Evolutionary conservation across 2,797 vertebrate species (phyloP).

Genomic region (Oceanodroma leucorhoa): DNA sequence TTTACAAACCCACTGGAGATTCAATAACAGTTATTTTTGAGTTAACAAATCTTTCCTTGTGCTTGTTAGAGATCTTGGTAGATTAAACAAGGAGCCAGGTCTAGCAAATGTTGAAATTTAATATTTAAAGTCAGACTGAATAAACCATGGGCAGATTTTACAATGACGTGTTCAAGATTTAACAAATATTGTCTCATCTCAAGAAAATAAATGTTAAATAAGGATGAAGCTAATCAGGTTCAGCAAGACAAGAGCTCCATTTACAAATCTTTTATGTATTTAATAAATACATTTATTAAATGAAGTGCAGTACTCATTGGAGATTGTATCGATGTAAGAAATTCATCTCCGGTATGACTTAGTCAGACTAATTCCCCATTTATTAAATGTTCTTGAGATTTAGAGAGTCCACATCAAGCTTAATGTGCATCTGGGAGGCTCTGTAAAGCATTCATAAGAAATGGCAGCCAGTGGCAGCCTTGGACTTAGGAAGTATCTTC

Average conservation of each 20-base stretch:
- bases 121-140: constrained; percentile 62
- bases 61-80: constrained; percentile 26
- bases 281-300: constrained; percentile 76
- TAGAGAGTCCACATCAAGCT: constrained; percentile 42
- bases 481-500: not conserved
- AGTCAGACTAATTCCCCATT: constrained; percentile 52
- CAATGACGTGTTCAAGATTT: constrained; percentile 36
- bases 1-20: constrained; percentile 41
- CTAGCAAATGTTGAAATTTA: constrained; percentile 57
- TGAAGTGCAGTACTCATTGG: constrained; percentile 53
- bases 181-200: constrained; percentile 66
- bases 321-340: constrained; percentile 49
- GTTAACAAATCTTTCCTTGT: constrained; percentile 37
- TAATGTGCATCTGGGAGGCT: constrained; percentile 36
- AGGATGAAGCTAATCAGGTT: constrained; percentile 56
- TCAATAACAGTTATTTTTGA: constrained; percentile 49
- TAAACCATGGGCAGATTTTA: constrained; percentile 53
- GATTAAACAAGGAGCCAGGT: constrained; percentile 51
- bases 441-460: not conserved
- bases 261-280: constrained; percentile 68
- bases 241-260: constrained; percentile 54
- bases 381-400: constrained; percentile 63
- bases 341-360: constrained; percentile 53
- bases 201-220: constrained; percentile 63
- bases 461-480: not conserved